Conservation (phyloP, 1,140 invertebrate species). For the Musca vetustissima region DNA sequence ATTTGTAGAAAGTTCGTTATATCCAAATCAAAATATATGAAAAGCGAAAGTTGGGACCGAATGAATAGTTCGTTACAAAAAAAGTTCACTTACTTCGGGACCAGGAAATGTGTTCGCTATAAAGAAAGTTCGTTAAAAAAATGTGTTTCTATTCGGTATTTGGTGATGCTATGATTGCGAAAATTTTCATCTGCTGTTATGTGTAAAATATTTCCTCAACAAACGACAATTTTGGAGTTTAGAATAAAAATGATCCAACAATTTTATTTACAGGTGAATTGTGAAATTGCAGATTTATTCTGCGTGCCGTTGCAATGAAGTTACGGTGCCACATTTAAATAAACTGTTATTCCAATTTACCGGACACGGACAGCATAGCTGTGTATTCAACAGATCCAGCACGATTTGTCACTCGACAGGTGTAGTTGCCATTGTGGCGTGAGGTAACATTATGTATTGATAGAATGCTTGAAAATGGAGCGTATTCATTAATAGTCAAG, state of each 20-base stretch:
- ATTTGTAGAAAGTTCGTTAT: too few species aligned
- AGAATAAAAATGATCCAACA: background rate
- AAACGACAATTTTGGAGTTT: background rate
- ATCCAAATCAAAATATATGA: too few species aligned
- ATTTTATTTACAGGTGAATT: too few species aligned
- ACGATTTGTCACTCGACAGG: conserved; percentile 65
- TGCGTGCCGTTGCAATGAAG: conserved; percentile 20
- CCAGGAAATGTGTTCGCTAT: too few species aligned
- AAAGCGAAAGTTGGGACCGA: too few species aligned
- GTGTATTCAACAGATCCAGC: conserved; percentile 63
- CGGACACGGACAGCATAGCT: conserved; percentile 67
- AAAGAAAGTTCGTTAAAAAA: too few species aligned
- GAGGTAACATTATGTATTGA: conserved; percentile 65
- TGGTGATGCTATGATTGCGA: too few species aligned
- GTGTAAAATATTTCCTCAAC: background rate
- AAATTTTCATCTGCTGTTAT: too few species aligned
- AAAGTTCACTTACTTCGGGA: too few species aligned
- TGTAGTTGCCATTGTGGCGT: conserved; percentile 67
- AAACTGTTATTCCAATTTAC: conserved; percentile 52
- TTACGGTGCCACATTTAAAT: conserved; percentile 25
- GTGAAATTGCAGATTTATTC: too few species aligned
- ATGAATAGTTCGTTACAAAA: too few species aligned
- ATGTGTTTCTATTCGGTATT: too few species aligned
- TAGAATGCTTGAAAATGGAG: conserved; percentile 60
- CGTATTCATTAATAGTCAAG: conserved; percentile 53